Percentiles rank a stretch among this genome's conserved stretches.
Conservation (phyloP, 2,888 invertebrate species). For the Drosophila yooni region DNA sequence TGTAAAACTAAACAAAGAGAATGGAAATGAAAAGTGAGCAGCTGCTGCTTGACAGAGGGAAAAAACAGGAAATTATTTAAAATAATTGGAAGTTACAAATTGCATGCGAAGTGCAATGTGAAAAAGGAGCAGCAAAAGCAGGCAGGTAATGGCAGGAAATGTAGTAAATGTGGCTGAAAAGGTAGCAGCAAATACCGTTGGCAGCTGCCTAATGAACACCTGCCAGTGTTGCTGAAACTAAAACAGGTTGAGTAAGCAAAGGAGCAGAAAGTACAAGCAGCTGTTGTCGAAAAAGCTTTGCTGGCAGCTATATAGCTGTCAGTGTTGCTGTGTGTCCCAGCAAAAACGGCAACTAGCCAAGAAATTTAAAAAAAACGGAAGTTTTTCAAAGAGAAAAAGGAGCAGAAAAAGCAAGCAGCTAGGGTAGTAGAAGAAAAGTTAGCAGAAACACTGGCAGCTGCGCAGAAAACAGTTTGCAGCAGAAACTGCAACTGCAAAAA, state of each 20-base stretch:
- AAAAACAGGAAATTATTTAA: conserved; percentile 74
- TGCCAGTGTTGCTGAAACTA: neutral
- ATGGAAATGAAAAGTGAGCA: conserved; percentile 52
- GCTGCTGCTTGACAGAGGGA: conserved; percentile 24
- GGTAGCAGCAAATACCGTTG: neutral
- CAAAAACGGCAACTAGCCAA: neutral
- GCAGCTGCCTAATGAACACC: neutral
- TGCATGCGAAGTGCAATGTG: conserved; percentile 14
- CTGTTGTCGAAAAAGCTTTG: neutral
- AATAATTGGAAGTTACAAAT: conserved; percentile 63
- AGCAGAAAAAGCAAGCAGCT: neutral
- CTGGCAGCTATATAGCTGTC: neutral
- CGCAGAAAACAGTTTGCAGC: conserved; percentile 29
- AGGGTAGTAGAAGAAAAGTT: too few relatives aligned
- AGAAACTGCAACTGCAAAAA: neutral
- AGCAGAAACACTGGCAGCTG: conserved; percentile 38
- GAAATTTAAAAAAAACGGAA: too few relatives aligned
- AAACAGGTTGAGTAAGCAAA: neutral
- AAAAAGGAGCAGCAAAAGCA: neutral
- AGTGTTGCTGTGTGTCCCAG: neutral
- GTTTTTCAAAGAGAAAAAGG: too few relatives aligned
- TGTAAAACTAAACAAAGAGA: conserved; percentile 62
- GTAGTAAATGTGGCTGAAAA: neutral
- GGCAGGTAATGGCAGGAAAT: neutral
- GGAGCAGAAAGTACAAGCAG: neutral